These are phyloP conservation scores for Colletes latitarsis DNA, from an alignment of 1,140 invertebrate species.

Conservation along the genomic window DNA sequence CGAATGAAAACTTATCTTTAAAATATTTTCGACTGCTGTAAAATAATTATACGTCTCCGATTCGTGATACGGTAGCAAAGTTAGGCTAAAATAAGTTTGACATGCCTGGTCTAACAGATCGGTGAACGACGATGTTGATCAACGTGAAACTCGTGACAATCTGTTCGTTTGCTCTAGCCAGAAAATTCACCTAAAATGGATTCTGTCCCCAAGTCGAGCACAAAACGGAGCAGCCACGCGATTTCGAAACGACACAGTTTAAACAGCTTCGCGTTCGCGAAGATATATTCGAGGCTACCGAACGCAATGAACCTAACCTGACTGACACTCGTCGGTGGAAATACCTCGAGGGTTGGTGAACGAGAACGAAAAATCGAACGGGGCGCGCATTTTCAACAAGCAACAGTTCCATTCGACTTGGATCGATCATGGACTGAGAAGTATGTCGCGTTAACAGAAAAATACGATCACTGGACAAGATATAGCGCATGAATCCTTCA, in stretches of 20 bases:
- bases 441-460: slow-evolving; percentile 12
- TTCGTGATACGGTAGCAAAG: too few species aligned
- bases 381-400: neutral
- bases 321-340: slow-evolving; percentile 31
- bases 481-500: neutral
- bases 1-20: too few species aligned
- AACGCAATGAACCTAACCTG: slow-evolving; percentile 37
- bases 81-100: too few species aligned
- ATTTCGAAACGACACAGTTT: neutral
- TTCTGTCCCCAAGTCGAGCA: neutral
- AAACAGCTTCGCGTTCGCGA: slow-evolving; percentile 1
- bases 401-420: neutral
- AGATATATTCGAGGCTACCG: slow-evolving; percentile 1
- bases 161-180: neutral
- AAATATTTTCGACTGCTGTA: too few species aligned
- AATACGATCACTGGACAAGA: neutral
- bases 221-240: neutral
- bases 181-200: too few species aligned
- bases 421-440: slow-evolving; percentile 9
- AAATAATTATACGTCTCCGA: too few species aligned
- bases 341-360: slow-evolving; percentile 15
- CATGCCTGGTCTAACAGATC: too few species aligned
- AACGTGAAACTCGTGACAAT: too few species aligned
- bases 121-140: too few species aligned
- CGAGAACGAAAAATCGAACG: slow-evolving; percentile 16